Base-by-base conservation (phyloP, 2,113 vertebrate genomes). In the Elanus axillaris region DNA sequence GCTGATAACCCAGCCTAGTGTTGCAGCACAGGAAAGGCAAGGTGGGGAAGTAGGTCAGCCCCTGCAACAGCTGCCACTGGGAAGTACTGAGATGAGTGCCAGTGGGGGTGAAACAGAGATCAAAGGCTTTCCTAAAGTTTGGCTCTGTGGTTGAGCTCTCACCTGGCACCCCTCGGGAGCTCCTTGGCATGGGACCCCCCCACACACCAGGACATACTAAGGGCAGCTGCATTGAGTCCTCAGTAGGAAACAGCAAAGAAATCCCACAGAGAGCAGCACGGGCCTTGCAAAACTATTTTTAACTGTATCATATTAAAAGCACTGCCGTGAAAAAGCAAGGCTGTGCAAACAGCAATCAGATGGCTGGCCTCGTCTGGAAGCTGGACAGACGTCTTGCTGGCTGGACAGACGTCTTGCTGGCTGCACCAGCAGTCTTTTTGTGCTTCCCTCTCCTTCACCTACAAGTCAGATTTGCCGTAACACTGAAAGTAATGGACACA, bases 191-290 rank as follows among this genome's bases (percentile, higher is more conserved):
- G 11, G 16, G 26, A 74, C 7, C 2, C 16, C 23, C 32, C 16
- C 0, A 0, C 10, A 19, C 11, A 36, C 40, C 38, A 75, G 53
- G 20, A 59, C 3, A 32, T 21, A 45, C 8, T 34, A 69, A 64
- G 32, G n/a, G 23, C 50, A 10, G 3, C 40, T 78, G 22, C 0
- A 0, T 10, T 9, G 12, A 84, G 26, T 56, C 10, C 23, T 78
- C 40, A 31, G 34, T 26, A 29, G 48, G 64, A 93, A 77, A 67
- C 13, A 34, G 36, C 34, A 69, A 52, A 81, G 29, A 90, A 91
- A 88, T 48, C n/a, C 71, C 50, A 72, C 15, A 73, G 43, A 45
- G 16, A 73, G 58, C 32, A 76, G 52, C 36, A 79, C 4, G 2
- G 10, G 32, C 45, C 22, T 72, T 48, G 36, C 22, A 56, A 42